Percentiles rank a stretch among this genome's conserved stretches.
phyloP scores from a whole-genome alignment of 2,113 vertebrate genomes.

The Donacobius atricapilla region DNA sequence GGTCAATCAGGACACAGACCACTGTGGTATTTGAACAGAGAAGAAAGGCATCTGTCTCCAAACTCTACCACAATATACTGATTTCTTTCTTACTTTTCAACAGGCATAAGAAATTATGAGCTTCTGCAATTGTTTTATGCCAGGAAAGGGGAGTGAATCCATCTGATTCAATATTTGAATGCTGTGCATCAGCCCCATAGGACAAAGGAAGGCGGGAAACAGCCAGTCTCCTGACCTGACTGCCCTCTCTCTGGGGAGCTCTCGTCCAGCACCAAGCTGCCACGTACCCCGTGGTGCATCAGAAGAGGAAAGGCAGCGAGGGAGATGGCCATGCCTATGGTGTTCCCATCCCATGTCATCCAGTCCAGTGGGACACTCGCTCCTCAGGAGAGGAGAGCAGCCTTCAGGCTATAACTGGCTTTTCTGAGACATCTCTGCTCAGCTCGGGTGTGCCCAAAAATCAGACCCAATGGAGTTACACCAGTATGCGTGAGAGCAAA shows the following conservation, averaged over 20 bases:
- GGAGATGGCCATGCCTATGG: not conserved
- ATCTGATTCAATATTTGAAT: not conserved
- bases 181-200: not conserved
- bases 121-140: not conserved
- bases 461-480: not conserved
- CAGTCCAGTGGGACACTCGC: not conserved
- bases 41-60: not conserved
- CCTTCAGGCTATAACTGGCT: not conserved
- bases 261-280: accelerated
- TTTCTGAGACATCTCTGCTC: not conserved
- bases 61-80: not conserved
- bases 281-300: accelerated
- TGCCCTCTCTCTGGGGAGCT: not conserved
- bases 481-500: not conserved
- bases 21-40: not conserved
- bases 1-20: not conserved
- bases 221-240: not conserved
- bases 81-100: not conserved
- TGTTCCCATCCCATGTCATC: not conserved
- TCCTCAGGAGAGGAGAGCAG: not conserved
- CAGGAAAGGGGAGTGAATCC: not conserved
- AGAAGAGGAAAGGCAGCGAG: not conserved
- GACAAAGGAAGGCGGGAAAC: not conserved
- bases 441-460: not conserved
- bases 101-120: not conserved